Percentiles rank a stretch among this genome's conserved stretches.
Evolutionary conservation across 2,797 vertebrate genomes (phyloP).

Genomic region (Remorina albescens): DNA sequence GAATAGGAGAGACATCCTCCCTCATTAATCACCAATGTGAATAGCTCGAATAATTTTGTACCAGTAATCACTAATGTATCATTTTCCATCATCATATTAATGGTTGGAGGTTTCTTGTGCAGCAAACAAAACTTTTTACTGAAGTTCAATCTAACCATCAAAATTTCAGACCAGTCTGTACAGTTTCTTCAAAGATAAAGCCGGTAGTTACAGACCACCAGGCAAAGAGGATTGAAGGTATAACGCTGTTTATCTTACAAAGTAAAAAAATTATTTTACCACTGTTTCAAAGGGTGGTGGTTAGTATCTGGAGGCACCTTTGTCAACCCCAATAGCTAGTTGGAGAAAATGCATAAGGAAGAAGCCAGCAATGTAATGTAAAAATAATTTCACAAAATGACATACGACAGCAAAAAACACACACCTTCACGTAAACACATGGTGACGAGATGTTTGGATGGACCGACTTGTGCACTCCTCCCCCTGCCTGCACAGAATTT

Average conservation of each 20-base stretch:
- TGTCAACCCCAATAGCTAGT: conserved; percentile 31
- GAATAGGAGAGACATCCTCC: conserved; percentile 1
- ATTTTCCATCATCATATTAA: background rate
- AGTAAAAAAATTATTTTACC: conserved; percentile 36
- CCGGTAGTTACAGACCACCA: background rate
- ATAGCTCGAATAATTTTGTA: background rate
- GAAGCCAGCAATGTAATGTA: conserved; percentile 28
- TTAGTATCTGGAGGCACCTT: conserved; percentile 43
- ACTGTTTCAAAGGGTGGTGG: conserved; percentile 52
- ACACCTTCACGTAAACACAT: conserved; percentile 56
- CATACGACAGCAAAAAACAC: conserved; percentile 33
- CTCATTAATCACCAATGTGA: background rate
- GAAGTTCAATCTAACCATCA: background rate
- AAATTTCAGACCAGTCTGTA: background rate
- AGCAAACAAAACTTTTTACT: background rate
- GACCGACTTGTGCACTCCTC: conserved; percentile 31
- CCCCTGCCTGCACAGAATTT: conserved; percentile 60
- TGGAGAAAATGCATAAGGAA: conserved; percentile 15
- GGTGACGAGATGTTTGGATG: conserved; percentile 60
- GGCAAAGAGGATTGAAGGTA: background rate
- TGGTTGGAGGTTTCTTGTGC: background rate
- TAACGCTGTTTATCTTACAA: conserved; percentile 22
- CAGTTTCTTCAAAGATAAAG: background rate
- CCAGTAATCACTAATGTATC: background rate
- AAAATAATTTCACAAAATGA: conserved; percentile 56